phyloP scores from a whole-genome alignment of 2,888 invertebrate species.

The Litoditis marina region DNA sequence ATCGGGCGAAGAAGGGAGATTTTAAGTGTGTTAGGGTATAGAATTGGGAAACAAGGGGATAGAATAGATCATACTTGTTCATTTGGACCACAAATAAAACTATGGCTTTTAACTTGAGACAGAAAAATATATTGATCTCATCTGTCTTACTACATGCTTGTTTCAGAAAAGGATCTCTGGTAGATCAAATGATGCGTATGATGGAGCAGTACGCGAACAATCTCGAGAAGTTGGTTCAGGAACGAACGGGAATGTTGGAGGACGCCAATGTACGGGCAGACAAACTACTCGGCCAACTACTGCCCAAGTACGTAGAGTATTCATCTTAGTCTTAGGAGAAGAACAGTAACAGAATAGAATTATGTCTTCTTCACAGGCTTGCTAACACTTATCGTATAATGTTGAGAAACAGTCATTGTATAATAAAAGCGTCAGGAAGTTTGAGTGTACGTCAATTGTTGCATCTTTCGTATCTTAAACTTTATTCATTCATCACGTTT shows the following conservation, averaged over 20 bases:
- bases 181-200: constrained; percentile 52
- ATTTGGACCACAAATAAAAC: too few relatives aligned
- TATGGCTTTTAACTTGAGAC: too few relatives aligned
- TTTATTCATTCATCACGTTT: background rate
- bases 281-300: constrained; percentile 53
- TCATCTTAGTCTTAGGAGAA: too few relatives aligned
- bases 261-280: constrained; percentile 59
- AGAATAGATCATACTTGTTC: background rate
- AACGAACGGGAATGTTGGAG: constrained; percentile 60
- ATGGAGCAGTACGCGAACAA: constrained; percentile 60
- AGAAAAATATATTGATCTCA: too few relatives aligned
- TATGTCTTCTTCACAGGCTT: too few relatives aligned
- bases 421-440: too few relatives aligned
- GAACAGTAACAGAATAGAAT: too few relatives aligned
- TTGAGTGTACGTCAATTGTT: too few relatives aligned
- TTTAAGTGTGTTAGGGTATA: too few relatives aligned
- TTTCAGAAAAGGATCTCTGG: constrained; percentile 44
- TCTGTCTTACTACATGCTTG: background rate
- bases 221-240: constrained; percentile 59
- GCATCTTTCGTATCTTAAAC: too few relatives aligned
- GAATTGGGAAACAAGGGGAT: background rate
- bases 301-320: constrained; percentile 52
- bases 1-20: background rate
- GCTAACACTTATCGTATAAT: too few relatives aligned
- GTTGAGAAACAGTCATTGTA: too few relatives aligned